Conservation (phyloP, 2,113 vertebrate genomes). For the Lota lota region DNA sequence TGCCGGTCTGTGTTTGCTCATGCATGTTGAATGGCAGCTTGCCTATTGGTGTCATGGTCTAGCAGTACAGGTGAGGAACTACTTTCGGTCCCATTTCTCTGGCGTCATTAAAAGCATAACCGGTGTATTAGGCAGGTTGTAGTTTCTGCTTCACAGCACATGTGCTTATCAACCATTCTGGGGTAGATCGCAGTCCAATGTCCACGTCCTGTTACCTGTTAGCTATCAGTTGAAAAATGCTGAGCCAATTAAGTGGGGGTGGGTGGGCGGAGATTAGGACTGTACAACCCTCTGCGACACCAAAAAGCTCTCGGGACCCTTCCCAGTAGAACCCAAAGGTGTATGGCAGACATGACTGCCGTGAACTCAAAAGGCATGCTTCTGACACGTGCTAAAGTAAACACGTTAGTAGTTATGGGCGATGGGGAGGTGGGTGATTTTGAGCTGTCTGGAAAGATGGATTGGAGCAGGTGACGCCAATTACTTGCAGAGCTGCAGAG, state of each 20-base stretch:
- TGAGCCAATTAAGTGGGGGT: background rate
- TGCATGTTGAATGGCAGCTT: background rate
- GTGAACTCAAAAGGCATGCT: background rate
- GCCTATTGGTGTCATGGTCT: background rate
- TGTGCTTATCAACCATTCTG: constrained; percentile 6
- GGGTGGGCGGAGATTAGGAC: constrained; percentile 12
- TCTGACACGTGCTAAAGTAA: constrained; percentile 23
- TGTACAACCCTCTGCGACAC: constrained; percentile 38
- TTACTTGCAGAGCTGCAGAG: constrained; percentile 9
- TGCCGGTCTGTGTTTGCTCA: too few relatives aligned
- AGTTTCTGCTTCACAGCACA: background rate
- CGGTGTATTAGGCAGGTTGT: background rate
- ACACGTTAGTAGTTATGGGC: constrained; percentile 8
- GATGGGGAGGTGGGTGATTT: background rate
- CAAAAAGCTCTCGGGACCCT: constrained; percentile 3
- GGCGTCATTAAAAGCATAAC: background rate
- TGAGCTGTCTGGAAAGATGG: constrained; percentile 24
- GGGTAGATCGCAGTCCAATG: constrained; percentile 24
- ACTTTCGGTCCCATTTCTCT: constrained; percentile 9
- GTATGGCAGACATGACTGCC: background rate
- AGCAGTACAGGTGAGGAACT: constrained; percentile 31
- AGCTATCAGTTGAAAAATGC: constrained; percentile 42
- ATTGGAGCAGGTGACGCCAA: constrained; percentile 61
- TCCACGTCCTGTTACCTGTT: constrained; percentile 34
- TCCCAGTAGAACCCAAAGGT: constrained; percentile 7